These are phyloP conservation scores for Ctenicera cuprea DNA, from an alignment of 2,888 invertebrate genomes.

Conservation along the genomic window DNA sequence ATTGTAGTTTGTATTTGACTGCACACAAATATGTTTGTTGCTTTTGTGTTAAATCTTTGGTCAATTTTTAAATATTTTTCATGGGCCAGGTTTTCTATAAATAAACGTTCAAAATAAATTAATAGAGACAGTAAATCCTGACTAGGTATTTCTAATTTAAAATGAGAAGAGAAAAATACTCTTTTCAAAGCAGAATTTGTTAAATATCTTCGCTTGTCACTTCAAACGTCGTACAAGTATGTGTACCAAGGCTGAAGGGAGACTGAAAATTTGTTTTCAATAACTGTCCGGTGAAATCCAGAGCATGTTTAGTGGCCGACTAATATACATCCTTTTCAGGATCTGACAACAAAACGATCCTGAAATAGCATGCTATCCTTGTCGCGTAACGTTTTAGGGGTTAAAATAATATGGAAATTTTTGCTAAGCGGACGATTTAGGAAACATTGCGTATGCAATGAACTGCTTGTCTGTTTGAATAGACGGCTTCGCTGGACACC, in stretches of 20 bases:
- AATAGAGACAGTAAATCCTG: too few species aligned
- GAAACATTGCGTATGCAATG: slow-evolving; percentile 69
- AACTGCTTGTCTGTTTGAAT: slow-evolving; percentile 61
- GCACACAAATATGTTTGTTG: too few species aligned
- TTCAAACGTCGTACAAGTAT: slow-evolving; percentile 45
- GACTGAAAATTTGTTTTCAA: slow-evolving; percentile 53
- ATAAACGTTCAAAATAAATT: too few species aligned
- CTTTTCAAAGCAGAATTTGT: neutral
- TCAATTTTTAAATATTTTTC: too few species aligned
- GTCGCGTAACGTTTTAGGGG: slow-evolving; percentile 49
- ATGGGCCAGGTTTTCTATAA: too few species aligned
- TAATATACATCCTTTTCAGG: slow-evolving; percentile 54
- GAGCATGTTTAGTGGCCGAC: slow-evolving; percentile 51
- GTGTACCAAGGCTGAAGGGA: slow-evolving; percentile 34
- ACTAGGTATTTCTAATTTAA: neutral
- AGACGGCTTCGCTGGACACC: slow-evolving; percentile 53
- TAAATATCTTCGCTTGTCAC: slow-evolving; percentile 38
- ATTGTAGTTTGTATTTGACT: too few species aligned
- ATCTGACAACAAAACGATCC: slow-evolving; percentile 49
- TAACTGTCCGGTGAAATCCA: slow-evolving; percentile 52
- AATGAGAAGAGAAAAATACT: slow-evolving; percentile 5
- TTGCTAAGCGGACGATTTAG: slow-evolving; percentile 65
- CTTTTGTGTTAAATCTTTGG: too few species aligned
- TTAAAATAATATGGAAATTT: slow-evolving; percentile 62
- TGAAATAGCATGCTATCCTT: slow-evolving; percentile 46